Evolutionary conservation across 2,797 vertebrate genomes (phyloP).

Genomic region (Thamnophis elegans): DNA sequence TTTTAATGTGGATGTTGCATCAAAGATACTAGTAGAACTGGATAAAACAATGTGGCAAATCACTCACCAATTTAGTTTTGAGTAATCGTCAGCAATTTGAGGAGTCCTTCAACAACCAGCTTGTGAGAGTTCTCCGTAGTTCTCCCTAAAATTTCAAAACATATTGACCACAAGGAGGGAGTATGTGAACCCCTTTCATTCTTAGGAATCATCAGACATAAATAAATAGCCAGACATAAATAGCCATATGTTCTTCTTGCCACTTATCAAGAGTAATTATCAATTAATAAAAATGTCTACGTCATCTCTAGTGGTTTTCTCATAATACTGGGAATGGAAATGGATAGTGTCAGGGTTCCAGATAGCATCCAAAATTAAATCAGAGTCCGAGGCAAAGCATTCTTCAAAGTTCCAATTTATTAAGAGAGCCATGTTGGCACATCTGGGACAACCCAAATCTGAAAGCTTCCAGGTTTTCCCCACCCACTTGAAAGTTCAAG

Average conservation of each 20-base stretch:
- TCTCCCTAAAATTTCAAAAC: background rate
- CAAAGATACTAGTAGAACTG: background rate
- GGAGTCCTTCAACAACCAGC: background rate
- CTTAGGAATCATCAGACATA: background rate
- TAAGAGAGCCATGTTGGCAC: too few relatives aligned
- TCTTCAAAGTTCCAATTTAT: too few relatives aligned
- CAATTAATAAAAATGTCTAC: background rate
- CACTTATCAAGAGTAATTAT: background rate
- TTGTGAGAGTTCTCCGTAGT: background rate
- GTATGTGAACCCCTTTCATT: background rate
- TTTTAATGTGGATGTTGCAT: background rate
- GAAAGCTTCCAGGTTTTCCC: too few relatives aligned
- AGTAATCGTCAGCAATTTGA: background rate
- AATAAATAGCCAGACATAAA: background rate
- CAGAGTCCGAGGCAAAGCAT: too few relatives aligned
- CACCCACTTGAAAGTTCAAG: too few relatives aligned
- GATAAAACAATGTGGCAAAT: background rate
- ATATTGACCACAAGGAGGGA: background rate
- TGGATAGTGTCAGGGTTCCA: background rate
- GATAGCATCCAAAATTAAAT: too few relatives aligned
- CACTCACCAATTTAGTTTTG: background rate
- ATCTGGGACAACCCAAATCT: too few relatives aligned
- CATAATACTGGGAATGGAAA: background rate
- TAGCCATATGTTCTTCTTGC: background rate
- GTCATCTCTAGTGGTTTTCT: background rate